Percentiles rank a stretch among this genome's conserved stretches.
These are phyloP conservation scores for Neosilurus hyrtlii DNA, from an alignment of 2,797 vertebrate genomes.

Conservation along the genomic window DNA sequence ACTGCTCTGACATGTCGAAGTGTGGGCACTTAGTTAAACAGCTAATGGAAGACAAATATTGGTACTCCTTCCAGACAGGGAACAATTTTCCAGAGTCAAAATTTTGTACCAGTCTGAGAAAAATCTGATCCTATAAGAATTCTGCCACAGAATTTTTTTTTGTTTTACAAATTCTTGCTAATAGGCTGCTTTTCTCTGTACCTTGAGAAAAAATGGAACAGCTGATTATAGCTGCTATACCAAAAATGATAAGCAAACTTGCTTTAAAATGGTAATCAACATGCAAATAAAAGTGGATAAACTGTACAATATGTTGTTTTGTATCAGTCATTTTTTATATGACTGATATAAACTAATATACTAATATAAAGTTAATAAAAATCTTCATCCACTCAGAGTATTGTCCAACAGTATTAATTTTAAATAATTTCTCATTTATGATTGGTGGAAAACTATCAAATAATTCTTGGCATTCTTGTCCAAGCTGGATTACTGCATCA, in stretches of 20 bases:
- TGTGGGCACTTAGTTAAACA: no score
- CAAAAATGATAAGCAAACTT: background rate
- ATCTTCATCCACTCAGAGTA: no score
- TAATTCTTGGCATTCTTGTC: no score
- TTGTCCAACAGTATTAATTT: no score
- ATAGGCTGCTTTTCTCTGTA: background rate
- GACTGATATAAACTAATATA: no score
- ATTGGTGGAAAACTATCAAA: no score
- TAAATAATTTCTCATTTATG: no score
- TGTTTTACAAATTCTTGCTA: background rate
- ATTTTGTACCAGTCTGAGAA: background rate
- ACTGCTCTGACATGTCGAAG: conserved; percentile 65
- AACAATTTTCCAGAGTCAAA: background rate
- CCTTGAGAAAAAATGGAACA: background rate
- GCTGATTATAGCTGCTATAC: background rate
- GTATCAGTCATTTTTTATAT: no score
- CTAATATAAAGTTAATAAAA: no score
- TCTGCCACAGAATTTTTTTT: background rate
- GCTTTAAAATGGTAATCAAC: background rate
- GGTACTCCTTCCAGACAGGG: conserved; percentile 13
- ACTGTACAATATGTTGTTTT: background rate
- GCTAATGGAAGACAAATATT: conserved; percentile 44
- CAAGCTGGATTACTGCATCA: no score
- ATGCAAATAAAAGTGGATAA: background rate
- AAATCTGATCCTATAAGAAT: conserved; percentile 5